Conservation (phyloP, 2,797 vertebrate genomes). For the Botia almorhae region DNA sequence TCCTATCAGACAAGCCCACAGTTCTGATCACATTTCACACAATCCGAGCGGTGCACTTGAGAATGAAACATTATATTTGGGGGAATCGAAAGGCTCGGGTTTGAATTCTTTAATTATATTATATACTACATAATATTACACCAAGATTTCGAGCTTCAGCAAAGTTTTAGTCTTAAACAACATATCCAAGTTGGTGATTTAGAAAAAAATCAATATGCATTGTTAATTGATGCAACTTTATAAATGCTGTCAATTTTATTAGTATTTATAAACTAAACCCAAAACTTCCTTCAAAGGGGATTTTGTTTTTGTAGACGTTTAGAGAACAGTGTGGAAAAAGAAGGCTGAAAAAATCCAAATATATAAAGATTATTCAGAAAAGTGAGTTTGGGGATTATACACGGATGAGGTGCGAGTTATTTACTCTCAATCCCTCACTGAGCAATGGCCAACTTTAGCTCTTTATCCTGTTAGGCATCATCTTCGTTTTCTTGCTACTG, state of each 20-base stretch:
- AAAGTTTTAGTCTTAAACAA: neutral
- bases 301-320: no score
- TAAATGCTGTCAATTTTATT: neutral
- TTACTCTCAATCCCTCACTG: neutral
- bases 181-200: no score
- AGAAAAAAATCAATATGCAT: neutral
- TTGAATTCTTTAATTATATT: constrained; percentile 15
- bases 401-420: neutral
- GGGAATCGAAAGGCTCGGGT: neutral
- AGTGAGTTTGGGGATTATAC: neutral
- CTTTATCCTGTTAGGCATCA: neutral
- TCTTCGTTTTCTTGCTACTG: neutral
- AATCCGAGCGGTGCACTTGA: neutral
- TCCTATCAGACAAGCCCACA: constrained; percentile 35
- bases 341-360: neutral
- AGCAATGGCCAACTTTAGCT: neutral
- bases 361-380: neutral
- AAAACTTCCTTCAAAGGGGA: no score
- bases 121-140: neutral
- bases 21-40: constrained; percentile 48
- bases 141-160: no score
- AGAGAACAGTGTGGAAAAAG: neutral
- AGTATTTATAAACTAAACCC: no score
- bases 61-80: constrained; percentile 14
- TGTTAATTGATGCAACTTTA: neutral